Evolutionary conservation across 2,888 invertebrate genomes (phyloP).

Genomic region (Sminthurides aquaticus): DNA sequence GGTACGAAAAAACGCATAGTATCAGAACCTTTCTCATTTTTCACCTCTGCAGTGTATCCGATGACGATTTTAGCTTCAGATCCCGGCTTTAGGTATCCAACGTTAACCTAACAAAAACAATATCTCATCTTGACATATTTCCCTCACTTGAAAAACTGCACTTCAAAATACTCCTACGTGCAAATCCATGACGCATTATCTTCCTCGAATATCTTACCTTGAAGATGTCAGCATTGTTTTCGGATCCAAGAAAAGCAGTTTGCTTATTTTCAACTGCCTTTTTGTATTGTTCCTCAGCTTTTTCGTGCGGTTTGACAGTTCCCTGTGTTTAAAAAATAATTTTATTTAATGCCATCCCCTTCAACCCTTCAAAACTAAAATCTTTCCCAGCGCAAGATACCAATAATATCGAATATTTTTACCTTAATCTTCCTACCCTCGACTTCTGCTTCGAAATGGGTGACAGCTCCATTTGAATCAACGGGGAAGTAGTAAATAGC

Average conservation of each 20-base stretch:
- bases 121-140: background rate
- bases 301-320: slow-evolving; percentile 34
- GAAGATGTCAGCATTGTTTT: slow-evolving; percentile 40
- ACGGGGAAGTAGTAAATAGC: slow-evolving; percentile 24
- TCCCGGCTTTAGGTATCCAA: slow-evolving; percentile 13
- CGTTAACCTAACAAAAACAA: background rate
- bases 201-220: too few relatives aligned
- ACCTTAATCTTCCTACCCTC: slow-evolving; percentile 39
- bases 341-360: background rate
- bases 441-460: slow-evolving; percentile 33
- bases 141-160: background rate
- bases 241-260: slow-evolving; percentile 29
- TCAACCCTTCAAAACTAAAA: background rate
- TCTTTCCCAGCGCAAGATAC: background rate
- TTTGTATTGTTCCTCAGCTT: slow-evolving; percentile 39
- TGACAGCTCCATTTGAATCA: slow-evolving; percentile 16
- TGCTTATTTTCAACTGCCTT: slow-evolving; percentile 28
- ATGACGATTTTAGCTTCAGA: slow-evolving; percentile 5
- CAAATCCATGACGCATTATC: too few relatives aligned
- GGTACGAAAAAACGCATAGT: slow-evolving; percentile 25
- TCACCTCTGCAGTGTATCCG: too few relatives aligned
- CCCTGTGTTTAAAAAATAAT: slow-evolving; percentile 24
- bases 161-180: background rate
- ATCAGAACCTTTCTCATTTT: slow-evolving; percentile 10
- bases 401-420: too few relatives aligned